These are phyloP conservation scores for Clanis bilineata DNA, from an alignment of 2,888 invertebrate species.

Conservation along the genomic window DNA sequence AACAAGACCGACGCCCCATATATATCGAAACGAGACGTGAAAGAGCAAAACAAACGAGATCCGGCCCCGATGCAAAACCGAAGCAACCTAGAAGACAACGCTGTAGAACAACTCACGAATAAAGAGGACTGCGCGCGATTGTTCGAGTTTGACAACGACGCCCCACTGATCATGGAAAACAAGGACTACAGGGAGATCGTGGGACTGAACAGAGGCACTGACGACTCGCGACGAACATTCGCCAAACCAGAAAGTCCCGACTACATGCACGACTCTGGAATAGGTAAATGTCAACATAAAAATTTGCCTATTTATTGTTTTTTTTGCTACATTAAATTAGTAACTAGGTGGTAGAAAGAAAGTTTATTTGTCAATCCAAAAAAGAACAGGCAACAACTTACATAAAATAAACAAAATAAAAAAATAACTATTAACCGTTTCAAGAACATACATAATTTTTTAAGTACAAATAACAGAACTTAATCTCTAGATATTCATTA, in stretches of 20 bases:
- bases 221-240: constrained; percentile 76
- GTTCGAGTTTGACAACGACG: constrained; percentile 83
- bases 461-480: no score
- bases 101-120: constrained; percentile 70
- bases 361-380: no score
- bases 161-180: constrained; percentile 75
- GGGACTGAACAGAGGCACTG: constrained; percentile 74
- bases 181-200: constrained; percentile 75
- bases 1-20: constrained; percentile 73
- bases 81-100: constrained; percentile 62
- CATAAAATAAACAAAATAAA: no score
- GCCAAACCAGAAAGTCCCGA: constrained; percentile 77
- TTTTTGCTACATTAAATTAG: no score
- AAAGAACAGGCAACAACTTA: no score
- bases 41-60: constrained; percentile 59
- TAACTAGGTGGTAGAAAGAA: no score
- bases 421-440: no score
- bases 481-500: no score
- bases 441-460: no score
- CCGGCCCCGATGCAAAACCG: constrained; percentile 50
- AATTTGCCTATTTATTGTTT: not conserved
- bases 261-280: constrained; percentile 81
- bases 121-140: constrained; percentile 75
- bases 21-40: constrained; percentile 64
- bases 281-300: constrained; percentile 52